Percentiles rank a stretch among this genome's conserved stretches.
Conservation (phyloP, 2,113 vertebrate genomes). For the Chaetodon auriga region DNA sequence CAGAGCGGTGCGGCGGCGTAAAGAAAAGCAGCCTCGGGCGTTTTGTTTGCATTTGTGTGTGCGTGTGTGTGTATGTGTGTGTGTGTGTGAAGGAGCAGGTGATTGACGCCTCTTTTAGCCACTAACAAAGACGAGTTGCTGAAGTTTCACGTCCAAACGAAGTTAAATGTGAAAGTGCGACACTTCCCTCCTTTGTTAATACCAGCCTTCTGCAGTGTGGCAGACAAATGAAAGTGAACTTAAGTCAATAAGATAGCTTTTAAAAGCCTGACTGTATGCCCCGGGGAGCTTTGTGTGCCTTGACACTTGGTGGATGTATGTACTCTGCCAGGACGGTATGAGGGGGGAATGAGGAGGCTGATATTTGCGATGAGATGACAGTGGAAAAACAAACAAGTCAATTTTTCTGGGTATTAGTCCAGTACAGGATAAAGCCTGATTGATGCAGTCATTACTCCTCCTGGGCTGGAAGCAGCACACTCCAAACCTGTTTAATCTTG, state of each 20-base stretch:
- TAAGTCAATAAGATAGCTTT: slow-evolving; percentile 63
- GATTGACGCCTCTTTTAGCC: slow-evolving; percentile 44
- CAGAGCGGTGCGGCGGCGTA: not conserved
- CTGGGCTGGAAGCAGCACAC: slow-evolving; percentile 33
- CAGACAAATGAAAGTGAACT: slow-evolving; percentile 61
- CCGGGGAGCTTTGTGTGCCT: slow-evolving; percentile 22
- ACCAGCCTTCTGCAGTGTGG: slow-evolving; percentile 13
- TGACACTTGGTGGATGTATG: slow-evolving; percentile 41
- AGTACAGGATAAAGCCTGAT: slow-evolving; percentile 67
- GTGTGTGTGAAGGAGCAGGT: slow-evolving; percentile 27
- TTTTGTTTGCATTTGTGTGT: slow-evolving; percentile 39
- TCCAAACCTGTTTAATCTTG: slow-evolving; percentile 72
- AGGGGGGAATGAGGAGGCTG: slow-evolving; percentile 33
- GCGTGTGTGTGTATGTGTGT: slow-evolving; percentile 5
- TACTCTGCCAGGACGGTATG: slow-evolving; percentile 21
- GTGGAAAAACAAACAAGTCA: slow-evolving; percentile 67
- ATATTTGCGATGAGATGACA: slow-evolving; percentile 55
- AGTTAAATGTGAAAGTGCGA: slow-evolving; percentile 61
- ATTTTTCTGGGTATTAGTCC: slow-evolving; percentile 64
- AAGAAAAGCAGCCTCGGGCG: slow-evolving; percentile 31
- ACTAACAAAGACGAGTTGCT: slow-evolving; percentile 68
- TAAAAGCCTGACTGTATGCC: slow-evolving; percentile 37
- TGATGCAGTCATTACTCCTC: slow-evolving; percentile 71
- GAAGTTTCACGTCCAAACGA: slow-evolving; percentile 60
- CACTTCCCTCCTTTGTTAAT: slow-evolving; percentile 36